Base-by-base conservation (phyloP, 2,888 invertebrate species). In the Troilus luridus region DNA sequence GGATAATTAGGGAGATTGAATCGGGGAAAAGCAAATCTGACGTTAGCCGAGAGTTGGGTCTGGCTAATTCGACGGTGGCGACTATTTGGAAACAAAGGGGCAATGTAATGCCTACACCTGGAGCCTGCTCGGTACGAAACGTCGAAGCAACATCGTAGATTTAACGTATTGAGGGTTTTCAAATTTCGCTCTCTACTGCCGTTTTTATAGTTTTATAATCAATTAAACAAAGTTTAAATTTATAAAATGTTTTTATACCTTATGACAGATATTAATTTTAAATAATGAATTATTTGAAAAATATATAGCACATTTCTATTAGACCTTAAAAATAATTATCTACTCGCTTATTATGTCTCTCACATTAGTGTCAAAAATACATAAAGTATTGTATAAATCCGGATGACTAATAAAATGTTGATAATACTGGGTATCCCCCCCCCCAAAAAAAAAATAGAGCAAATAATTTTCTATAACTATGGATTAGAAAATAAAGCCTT, bases 71-170 rank as follows among this genome's bases (percentile, higher is more conserved):
- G 91, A 95, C 95, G 92, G 95, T 95, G 90, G 95, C 95, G 91
- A 95, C 95, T 91, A 95, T 95, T 93, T 95, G 95, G 95, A 95
- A 95, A 94, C 95, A 95, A 93, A 95, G 95, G 92, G 95, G 95
- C 93, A 95, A 95, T 91, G 93, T 93, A 59, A 92, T 92, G 92
- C 93, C 93, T 88, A 93, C 92, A 77, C 93, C 92, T 92, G 93
- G 93, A 91, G 92, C 92, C 88, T 92, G 91, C 90, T 91, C 92
- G 92, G 93, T 93, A 93, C 92, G 93, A 91, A 54, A 54, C 90
- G 90, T 88, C 59, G 72, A 72, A 89, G 0, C 89, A 90, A 59
- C 77, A 58, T 64, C 90, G 90, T 90, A 90, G 90, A 77, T 77
- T 59, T 58, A 72, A 64, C 24, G 41, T 58, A n/a, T n/a, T 77